Conservation (phyloP, 2,888 invertebrate species). For the Scaptomyza caliginosa region DNA sequence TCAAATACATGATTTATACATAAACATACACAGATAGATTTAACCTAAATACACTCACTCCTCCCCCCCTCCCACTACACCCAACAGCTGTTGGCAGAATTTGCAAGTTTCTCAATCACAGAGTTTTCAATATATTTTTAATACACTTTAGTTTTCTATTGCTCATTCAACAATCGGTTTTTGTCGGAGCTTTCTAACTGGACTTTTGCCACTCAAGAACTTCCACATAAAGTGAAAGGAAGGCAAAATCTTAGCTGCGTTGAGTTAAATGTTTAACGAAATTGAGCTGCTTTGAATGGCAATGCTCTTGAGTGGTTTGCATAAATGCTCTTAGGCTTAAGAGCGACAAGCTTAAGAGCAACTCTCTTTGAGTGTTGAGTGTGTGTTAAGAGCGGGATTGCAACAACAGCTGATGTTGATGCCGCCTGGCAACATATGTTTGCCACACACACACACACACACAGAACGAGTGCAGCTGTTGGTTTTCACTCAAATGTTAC, state of each 20-base stretch:
- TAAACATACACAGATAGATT: slow-evolving; percentile 7
- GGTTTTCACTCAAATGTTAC: slow-evolving; percentile 9
- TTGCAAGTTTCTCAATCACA: neutral
- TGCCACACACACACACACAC: neutral
- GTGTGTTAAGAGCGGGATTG: too few relatives aligned
- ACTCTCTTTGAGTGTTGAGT: too few relatives aligned
- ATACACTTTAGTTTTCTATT: too few relatives aligned
- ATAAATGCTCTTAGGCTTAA: slow-evolving; percentile 14
- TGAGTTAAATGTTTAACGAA: neutral
- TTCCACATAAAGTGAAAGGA: neutral
- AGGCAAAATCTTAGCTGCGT: neutral
- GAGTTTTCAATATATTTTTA: too few relatives aligned
- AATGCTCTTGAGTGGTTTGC: slow-evolving; percentile 32
- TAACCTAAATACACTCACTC: slow-evolving; percentile 58
- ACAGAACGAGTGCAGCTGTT: slow-evolving; percentile 1
- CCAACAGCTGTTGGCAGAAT: neutral
- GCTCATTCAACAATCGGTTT: too few relatives aligned
- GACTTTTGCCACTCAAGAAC: neutral
- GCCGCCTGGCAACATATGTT: slow-evolving; percentile 1
- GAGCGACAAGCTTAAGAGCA: slow-evolving; percentile 31
- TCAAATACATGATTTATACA: slow-evolving; percentile 73
- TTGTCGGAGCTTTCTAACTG: neutral
- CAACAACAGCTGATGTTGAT: slow-evolving; percentile 17
- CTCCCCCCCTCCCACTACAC: neutral
- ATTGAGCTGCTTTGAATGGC: neutral